phyloP scores from a whole-genome alignment of 2,888 invertebrate genomes.

The Neocrepidodera transversa region DNA sequence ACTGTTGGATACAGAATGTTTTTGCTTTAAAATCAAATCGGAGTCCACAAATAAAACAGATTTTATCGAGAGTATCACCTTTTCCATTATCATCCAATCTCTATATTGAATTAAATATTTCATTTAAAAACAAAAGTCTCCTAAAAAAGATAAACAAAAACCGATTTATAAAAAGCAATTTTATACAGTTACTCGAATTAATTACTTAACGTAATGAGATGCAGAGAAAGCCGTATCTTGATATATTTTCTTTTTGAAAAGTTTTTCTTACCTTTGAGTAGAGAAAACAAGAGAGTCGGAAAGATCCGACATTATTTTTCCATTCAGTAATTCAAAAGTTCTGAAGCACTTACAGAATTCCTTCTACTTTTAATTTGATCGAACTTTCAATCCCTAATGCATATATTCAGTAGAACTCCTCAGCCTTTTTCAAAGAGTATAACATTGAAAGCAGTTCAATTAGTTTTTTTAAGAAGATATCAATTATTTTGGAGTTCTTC shows the following conservation, averaged over 20 bases:
- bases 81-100: too few relatives aligned
- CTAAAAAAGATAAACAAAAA: not conserved
- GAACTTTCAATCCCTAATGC: slow-evolving; percentile 9
- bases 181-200: not conserved
- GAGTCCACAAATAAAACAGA: too few relatives aligned
- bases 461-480: too few relatives aligned
- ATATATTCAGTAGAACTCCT: slow-evolving; percentile 5
- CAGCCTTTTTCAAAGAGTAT: too few relatives aligned
- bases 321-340: slow-evolving; percentile 13
- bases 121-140: too few relatives aligned
- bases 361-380: slow-evolving; percentile 9
- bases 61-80: too few relatives aligned
- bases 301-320: slow-evolving; percentile 13
- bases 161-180: too few relatives aligned
- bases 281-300: not conserved
- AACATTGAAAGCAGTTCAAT: too few relatives aligned
- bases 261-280: not conserved
- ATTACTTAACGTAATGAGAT: not conserved
- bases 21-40: too few relatives aligned
- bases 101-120: too few relatives aligned
- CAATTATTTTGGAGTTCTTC: too few relatives aligned
- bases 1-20: too few relatives aligned
- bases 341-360: slow-evolving; percentile 1
- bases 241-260: slow-evolving; percentile 6
- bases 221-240: not conserved